phyloP scores from a whole-genome alignment of 1,140 invertebrate genomes.

The Eumeta japonica region DNA sequence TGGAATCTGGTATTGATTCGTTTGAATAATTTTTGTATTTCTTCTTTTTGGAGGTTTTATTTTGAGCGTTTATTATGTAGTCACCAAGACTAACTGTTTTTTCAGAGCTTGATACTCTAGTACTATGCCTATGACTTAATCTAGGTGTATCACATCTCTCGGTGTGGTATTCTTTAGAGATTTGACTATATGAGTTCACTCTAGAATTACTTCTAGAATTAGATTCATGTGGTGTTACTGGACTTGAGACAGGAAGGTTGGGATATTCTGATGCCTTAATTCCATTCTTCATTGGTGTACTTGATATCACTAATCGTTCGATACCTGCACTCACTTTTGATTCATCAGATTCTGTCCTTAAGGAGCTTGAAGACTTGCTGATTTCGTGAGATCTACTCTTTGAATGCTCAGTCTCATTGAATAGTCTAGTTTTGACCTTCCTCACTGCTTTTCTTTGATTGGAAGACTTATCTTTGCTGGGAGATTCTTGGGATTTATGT shows the following conservation, averaged over 20 bases:
- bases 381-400: background rate
- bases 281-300: constrained; percentile 48
- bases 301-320: constrained; percentile 32
- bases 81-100: constrained; percentile 44
- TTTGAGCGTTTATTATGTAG: constrained; percentile 25
- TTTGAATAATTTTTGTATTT: constrained; percentile 29
- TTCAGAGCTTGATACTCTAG: constrained; percentile 21
- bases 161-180: constrained; percentile 18
- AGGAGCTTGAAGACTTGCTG: background rate
- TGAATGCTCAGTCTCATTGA: constrained; percentile 26
- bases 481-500: constrained; percentile 35
- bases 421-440: constrained; percentile 43
- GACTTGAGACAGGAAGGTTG: constrained; percentile 23
- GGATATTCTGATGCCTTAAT: constrained; percentile 53
- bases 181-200: background rate
- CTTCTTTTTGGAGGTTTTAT: constrained; percentile 39
- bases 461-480: constrained; percentile 24
- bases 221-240: constrained; percentile 29
- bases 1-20: constrained; percentile 19
- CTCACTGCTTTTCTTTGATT: constrained; percentile 25
- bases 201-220: constrained; percentile 4
- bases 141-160: constrained; percentile 45
- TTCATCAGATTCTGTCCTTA: constrained; percentile 26
- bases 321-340: constrained; percentile 30
- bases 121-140: constrained; percentile 19